Evolutionary conservation across 37 sponge, comb jelly and placozoan species (phyloP), one percentile per base, ranked within the genome.

Genomic region (Crambe crambe): DNA sequence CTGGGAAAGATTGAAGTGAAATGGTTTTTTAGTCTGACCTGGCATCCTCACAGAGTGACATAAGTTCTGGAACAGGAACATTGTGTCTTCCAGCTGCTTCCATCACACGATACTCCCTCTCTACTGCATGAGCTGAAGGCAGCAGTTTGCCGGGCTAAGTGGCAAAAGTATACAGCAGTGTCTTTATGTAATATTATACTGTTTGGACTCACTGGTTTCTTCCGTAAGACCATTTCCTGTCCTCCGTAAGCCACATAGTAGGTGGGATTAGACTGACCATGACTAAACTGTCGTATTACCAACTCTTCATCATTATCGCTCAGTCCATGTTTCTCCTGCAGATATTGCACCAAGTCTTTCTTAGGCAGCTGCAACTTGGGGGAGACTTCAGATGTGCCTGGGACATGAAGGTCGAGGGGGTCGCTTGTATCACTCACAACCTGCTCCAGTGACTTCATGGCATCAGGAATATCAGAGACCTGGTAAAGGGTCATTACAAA

Each of bases 241-340:
- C 87, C 85, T n/a, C 70, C 81, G 76, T 81, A 85, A 20, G 64
- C 77, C 29, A 94, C 22, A 32, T 87, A 80, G 73, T 90, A 94
- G 54, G 94, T 94, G 26, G 94, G 94, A 58, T 94, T 94, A 22
- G 94, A 94, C 72, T 94, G 90, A 23, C 94, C 94, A 25, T 90
- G 86, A 18, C 81, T 70, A 34, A 79, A 81, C 76, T 80, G 75
- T 6, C 82, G 54, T 47, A 90, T 54, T 0, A 68, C 35, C 0
- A 74, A 73, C 2, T 57, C 44, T 4, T 72, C 78, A 17, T 85
- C 61, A 9, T 73, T 18, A 25, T 58, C 18, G n/a, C n/a, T n/a
- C 15, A 85, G 58, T 23, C 75, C 86, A 30, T 68, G 81, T 25
- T 3, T 85, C 56, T 80, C 57, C 37, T 79, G 61, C 27, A 89